These are phyloP conservation scores for Diplosoma virens DNA, from an alignment of 23 tunicate genomes.

Conservation along the genomic window DNA sequence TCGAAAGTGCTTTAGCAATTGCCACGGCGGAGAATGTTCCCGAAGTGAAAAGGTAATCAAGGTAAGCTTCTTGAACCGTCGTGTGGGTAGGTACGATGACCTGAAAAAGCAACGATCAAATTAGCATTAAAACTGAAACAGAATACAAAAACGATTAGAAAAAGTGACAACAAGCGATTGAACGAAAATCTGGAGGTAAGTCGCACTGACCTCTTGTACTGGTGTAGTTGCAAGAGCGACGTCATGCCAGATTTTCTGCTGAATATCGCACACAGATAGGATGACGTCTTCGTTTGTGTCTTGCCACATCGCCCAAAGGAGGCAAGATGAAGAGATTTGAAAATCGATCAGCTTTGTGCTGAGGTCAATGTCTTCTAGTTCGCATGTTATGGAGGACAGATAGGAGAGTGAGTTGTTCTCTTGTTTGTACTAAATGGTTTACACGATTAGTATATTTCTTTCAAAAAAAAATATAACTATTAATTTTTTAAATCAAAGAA, in stretches of 20 bases:
- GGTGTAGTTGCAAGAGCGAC: constrained; percentile 40
- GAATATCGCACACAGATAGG: constrained; percentile 42
- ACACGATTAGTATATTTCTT: background rate
- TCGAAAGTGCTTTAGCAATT: constrained; percentile 52
- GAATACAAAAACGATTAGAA: too few species aligned
- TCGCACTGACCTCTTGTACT: constrained; percentile 36
- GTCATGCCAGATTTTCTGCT: constrained; percentile 63
- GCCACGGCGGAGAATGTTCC: constrained; percentile 50
- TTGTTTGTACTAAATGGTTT: constrained; percentile 5
- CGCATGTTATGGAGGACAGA: constrained; percentile 32
- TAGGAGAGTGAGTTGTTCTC: background rate
- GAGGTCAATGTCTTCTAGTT: background rate
- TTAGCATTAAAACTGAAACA: too few species aligned
- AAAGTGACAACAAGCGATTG: too few species aligned
- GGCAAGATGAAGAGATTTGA: background rate
- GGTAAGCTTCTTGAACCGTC: constrained; percentile 47
- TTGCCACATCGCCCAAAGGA: constrained; percentile 54
- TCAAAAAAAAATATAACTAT: too few species aligned
- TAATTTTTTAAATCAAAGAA: too few species aligned
- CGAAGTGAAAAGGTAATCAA: constrained; percentile 45
- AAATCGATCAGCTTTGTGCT: constrained; percentile 37
- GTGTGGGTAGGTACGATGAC: constrained; percentile 10
- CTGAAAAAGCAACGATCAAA: constrained; percentile 14
- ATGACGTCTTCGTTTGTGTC: constrained; percentile 52
- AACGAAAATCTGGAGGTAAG: too few species aligned